Evolutionary conservation across 2,113 vertebrate species (phyloP).

Genomic region (Sinocyclocheilus maitianheensis): DNA sequence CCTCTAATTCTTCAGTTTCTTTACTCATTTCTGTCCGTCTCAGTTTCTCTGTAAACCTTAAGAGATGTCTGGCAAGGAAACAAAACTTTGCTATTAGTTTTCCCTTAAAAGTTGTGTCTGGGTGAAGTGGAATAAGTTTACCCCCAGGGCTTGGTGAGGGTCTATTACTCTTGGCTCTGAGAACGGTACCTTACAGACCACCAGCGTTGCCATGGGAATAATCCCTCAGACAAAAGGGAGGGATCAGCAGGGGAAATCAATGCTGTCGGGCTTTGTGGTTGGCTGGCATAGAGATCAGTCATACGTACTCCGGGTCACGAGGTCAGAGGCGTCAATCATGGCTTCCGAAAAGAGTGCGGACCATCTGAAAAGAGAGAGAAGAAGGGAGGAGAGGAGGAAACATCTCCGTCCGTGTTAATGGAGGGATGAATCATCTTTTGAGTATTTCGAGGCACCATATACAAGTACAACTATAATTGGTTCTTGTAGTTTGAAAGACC

Average conservation of each 20-base stretch:
- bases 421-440: constrained; percentile 26
- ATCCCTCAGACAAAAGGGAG: constrained; percentile 74
- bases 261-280: constrained; percentile 62
- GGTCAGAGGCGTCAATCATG: constrained; percentile 74
- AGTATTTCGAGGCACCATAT: neutral
- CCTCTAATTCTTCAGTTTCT: neutral
- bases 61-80: constrained; percentile 10
- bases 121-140: constrained; percentile 33
- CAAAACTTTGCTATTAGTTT: constrained; percentile 10
- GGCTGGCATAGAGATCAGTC: constrained; percentile 72
- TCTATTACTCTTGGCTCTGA: constrained; percentile 63
- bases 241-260: constrained; percentile 66
- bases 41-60: neutral
- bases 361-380: constrained; percentile 40
- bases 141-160: constrained; percentile 24
- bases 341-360: constrained; percentile 62
- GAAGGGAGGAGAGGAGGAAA: constrained; percentile 9
- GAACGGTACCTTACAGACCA: constrained; percentile 73
- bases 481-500: constrained; percentile 32
- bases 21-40: neutral
- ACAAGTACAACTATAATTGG: constrained; percentile 20
- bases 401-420: neutral
- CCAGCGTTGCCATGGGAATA: constrained; percentile 75
- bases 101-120: constrained; percentile 14
- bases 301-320: constrained; percentile 68